Conservation (phyloP, 2,797 vertebrate species). For the Argyrosomus regius region DNA sequence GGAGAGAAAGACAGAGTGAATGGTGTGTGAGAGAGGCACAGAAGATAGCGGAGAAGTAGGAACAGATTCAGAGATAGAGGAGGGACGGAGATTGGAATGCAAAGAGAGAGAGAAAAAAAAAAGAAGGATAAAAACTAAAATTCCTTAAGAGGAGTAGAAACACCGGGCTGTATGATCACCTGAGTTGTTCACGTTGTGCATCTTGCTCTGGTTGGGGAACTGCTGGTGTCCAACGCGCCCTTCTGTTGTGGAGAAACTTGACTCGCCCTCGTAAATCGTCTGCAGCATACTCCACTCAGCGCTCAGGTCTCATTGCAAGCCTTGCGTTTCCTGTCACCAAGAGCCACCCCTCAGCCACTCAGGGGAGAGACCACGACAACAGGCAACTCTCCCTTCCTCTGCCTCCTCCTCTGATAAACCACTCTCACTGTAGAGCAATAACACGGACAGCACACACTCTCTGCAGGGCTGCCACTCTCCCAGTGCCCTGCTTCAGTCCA, state of each 20-base stretch:
- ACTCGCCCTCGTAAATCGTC: conserved; percentile 99
- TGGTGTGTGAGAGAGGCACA: conserved; percentile 56
- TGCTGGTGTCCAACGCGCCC: conserved; percentile 92
- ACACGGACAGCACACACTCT: conserved; percentile 61
- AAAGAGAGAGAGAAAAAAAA: background rate
- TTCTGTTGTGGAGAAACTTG: conserved; percentile 96
- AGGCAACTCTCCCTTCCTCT: conserved; percentile 69
- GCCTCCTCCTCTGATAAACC: conserved; percentile 72
- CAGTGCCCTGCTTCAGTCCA: conserved; percentile 53
- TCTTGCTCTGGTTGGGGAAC: conserved; percentile 88
- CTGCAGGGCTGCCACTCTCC: conserved; percentile 62
- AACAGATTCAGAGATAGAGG: conserved; percentile 54
- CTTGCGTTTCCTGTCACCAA: conserved; percentile 85
- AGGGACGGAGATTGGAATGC: conserved; percentile 48
- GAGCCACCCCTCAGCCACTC: conserved; percentile 82
- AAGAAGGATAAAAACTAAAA: conserved; percentile 23
- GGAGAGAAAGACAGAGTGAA: conserved; percentile 52
- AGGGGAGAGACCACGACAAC: conserved; percentile 78
- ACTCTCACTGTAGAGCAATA: conserved; percentile 64
- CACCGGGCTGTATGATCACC: conserved; percentile 86
- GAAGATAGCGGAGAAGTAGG: conserved; percentile 58
- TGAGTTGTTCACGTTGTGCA: conserved; percentile 98
- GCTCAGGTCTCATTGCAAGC: conserved; percentile 91
- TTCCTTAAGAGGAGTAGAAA: conserved; percentile 49
- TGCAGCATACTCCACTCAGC: conserved; percentile 98